Evolutionary conservation across 53 echinoderm and acorn worm species (phyloP).

Genomic region (Holothuria leucospilota): DNA sequence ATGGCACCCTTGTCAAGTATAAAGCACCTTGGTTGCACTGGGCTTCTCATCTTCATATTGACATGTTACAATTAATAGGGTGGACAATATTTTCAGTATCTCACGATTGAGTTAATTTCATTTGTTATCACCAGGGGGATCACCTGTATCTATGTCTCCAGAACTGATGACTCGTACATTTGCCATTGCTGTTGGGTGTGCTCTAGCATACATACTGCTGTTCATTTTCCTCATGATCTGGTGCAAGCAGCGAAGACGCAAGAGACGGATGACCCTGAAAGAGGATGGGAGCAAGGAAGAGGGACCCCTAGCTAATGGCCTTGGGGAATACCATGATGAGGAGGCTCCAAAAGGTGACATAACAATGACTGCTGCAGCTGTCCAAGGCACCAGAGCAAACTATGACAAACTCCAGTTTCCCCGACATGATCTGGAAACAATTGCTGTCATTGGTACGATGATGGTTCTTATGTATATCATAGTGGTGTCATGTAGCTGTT

Average conservation of each 20-base stretch:
- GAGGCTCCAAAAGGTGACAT: constrained; percentile 38
- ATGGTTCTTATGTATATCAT: neutral
- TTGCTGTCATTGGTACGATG: constrained; percentile 84
- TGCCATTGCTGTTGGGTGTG: constrained; percentile 94
- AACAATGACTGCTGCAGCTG: constrained; percentile 51
- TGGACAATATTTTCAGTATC: no score
- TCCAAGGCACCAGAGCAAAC: constrained; percentile 77
- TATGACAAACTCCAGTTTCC: constrained; percentile 99
- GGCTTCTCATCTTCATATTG: neutral
- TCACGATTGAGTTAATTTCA: neutral
- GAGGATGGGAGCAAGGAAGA: constrained; percentile 73
- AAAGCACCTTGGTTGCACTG: no score
- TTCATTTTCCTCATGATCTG: constrained; percentile 95
- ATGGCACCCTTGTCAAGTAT: no score
- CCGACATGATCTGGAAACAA: constrained; percentile 87
- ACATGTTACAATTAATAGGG: neutral
- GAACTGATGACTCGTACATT: constrained; percentile 93
- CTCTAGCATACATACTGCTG: constrained; percentile 90
- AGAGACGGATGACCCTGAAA: constrained; percentile 76
- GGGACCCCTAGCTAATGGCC: constrained; percentile 33
- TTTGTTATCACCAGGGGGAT: constrained; percentile 49
- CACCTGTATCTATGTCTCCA: constrained; percentile 63
- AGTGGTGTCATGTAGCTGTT: no score
- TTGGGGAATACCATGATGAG: constrained; percentile 63
- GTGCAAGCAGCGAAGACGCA: constrained; percentile 87